Percentiles rank a stretch among this genome's conserved stretches.
Evolutionary conservation across 2,888 invertebrate species (phyloP).

Genomic region (Toxonevra muliebris): DNA sequence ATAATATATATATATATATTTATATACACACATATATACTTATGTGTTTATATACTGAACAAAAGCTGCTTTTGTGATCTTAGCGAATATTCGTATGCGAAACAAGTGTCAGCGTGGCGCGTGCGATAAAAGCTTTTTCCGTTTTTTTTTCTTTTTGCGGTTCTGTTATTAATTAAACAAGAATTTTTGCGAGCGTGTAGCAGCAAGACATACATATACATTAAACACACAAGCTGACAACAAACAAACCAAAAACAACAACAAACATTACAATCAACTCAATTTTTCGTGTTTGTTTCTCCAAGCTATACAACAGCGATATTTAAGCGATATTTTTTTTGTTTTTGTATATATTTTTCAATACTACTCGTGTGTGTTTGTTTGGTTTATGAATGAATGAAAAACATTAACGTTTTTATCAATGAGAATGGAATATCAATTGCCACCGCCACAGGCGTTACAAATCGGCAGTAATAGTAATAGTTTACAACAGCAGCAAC

Average conservation of each 20-base stretch:
- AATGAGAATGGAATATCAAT: constrained; percentile 65
- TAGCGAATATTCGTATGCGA: too few relatives aligned
- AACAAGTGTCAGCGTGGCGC: constrained; percentile 14
- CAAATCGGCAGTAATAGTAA: constrained; percentile 46
- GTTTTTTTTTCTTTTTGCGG: neutral
- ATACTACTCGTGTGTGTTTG: constrained; percentile 15
- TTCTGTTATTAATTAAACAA: constrained; percentile 1
- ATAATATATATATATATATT: too few relatives aligned
- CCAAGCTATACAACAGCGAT: neutral
- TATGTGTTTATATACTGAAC: too few relatives aligned
- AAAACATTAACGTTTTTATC: constrained; percentile 19
- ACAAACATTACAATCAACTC: neutral
- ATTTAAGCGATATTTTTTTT: neutral
- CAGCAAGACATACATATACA: neutral
- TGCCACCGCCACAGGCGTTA: constrained; percentile 63
- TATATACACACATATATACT: too few relatives aligned
- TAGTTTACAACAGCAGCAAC: constrained; percentile 44
- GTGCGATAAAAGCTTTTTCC: neutral
- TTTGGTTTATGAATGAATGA: constrained; percentile 31
- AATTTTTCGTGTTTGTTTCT: neutral
- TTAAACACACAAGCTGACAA: constrained; percentile 1
- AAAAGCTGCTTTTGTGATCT: too few relatives aligned
- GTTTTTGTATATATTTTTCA: neutral
- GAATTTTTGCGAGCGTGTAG: constrained; percentile 3
- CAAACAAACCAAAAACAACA: constrained; percentile 17